Evolutionary conservation across 64 coral and sea anemone genomes (phyloP).

Genomic region (Anthopleura sola): DNA sequence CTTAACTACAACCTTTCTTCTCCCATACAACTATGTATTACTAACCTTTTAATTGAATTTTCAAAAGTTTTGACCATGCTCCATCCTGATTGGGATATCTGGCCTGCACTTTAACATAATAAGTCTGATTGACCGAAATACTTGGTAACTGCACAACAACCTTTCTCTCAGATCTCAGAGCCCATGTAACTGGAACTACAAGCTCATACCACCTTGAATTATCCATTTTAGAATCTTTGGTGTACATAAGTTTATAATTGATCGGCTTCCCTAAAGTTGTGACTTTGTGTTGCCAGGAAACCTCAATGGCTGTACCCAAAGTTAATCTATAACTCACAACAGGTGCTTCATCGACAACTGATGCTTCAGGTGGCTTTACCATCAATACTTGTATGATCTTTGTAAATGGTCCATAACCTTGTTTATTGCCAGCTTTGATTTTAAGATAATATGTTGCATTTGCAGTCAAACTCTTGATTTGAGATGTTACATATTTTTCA

Average conservation of each 20-base stretch:
- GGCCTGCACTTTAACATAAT: slow-evolving; percentile 64
- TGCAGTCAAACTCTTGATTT: slow-evolving; percentile 13
- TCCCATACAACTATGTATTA: neutral
- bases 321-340: neutral
- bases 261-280: neutral
- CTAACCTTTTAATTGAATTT: slow-evolving; percentile 31
- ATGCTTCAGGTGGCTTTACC: neutral
- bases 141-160: slow-evolving; percentile 12
- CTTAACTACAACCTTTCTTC: too few relatives aligned
- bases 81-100: slow-evolving; percentile 48
- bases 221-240: neutral
- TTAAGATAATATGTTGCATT: slow-evolving; percentile 65
- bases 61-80: slow-evolving; percentile 51
- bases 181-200: neutral
- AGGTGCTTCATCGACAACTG: slow-evolving; percentile 21
- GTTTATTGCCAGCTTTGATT: slow-evolving; percentile 57
- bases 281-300: slow-evolving; percentile 13
- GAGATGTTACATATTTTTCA: slow-evolving; percentile 7
- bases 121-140: slow-evolving; percentile 40
- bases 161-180: neutral
- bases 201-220: neutral
- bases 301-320: slow-evolving; percentile 13
- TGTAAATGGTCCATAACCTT: slow-evolving; percentile 67
- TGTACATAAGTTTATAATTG: slow-evolving; percentile 14
- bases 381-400: slow-evolving; percentile 15